A percentile compares a stretch with the other conserved stretches of the same genome.
Conservation (phyloP, 35 echinoderm and acorn worm genomes). For the Apostichopus californicus region DNA sequence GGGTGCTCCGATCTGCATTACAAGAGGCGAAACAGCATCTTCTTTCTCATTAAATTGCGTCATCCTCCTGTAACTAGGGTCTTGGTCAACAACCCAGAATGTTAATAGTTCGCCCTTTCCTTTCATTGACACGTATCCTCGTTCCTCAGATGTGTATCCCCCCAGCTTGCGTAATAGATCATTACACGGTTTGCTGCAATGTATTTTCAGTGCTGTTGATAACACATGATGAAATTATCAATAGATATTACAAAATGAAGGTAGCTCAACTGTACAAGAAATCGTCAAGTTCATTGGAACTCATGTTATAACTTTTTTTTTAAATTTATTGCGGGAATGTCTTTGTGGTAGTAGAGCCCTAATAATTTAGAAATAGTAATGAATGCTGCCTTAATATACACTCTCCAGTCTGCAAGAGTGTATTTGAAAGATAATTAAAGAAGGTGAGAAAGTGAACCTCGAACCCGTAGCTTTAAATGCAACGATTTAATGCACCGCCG, state of each 20-base stretch:
- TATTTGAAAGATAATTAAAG: too few relatives aligned
- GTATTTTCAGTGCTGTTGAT: slow-evolving; percentile 86
- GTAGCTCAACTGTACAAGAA: too few relatives aligned
- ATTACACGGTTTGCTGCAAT: slow-evolving; percentile 76
- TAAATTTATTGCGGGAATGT: too few relatives aligned
- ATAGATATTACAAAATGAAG: background rate
- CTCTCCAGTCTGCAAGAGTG: too few relatives aligned
- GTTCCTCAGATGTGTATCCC: slow-evolving; percentile 74
- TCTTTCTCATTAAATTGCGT: slow-evolving; percentile 56
- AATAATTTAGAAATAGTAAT: too few relatives aligned
- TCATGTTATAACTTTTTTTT: too few relatives aligned
- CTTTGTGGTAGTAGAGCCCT: too few relatives aligned
- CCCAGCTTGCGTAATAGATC: slow-evolving; percentile 72
- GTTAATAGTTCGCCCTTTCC: slow-evolving; percentile 90
- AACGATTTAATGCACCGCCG: too few relatives aligned
- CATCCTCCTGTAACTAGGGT: slow-evolving; percentile 57
- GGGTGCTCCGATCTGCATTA: background rate
- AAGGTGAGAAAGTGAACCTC: too few relatives aligned
- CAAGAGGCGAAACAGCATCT: slow-evolving; percentile 4
- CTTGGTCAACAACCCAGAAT: slow-evolving; percentile 82
- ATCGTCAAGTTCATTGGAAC: too few relatives aligned
- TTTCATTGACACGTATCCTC: slow-evolving; percentile 90
- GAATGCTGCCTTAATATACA: too few relatives aligned
- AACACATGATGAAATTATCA: background rate
- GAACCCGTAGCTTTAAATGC: too few relatives aligned